A percentile compares a stretch with the other conserved stretches of the same genome.
Evolutionary conservation across 1,140 invertebrate genomes (phyloP).

Genomic region (Drosophila bipectinata): DNA sequence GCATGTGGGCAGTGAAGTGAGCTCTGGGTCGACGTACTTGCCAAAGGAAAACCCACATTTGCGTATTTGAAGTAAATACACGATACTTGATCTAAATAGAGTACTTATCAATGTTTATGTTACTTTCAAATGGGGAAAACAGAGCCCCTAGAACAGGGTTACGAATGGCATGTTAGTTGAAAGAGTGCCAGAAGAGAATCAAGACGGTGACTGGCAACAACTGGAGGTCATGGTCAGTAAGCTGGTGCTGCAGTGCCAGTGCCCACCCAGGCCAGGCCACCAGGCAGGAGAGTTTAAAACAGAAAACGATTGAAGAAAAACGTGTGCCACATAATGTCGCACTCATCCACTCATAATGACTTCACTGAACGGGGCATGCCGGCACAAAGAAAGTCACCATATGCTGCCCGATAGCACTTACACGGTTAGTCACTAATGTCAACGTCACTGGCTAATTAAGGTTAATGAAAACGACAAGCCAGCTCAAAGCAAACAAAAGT

Average conservation of each 20-base stretch:
- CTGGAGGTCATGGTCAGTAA: conserved; percentile 30
- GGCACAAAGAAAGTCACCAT: not conserved
- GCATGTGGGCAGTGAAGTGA: conserved; percentile 58
- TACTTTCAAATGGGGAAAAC: not conserved
- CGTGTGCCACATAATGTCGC: conserved; percentile 73
- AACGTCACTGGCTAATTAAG: conserved; percentile 72
- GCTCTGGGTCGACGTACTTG: conserved; percentile 72
- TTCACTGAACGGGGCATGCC: not conserved
- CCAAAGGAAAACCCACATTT: conserved; percentile 42
- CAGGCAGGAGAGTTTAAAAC: conserved; percentile 15
- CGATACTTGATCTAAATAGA: not conserved
- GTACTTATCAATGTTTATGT: not conserved
- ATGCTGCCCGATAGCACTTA: conserved; percentile 41
- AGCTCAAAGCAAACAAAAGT: conserved; percentile 17
- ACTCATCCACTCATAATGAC: conserved; percentile 53
- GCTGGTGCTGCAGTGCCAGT: not conserved
- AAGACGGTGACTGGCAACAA: conserved; percentile 20
- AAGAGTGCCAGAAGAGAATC: conserved; percentile 4
- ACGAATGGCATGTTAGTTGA: not conserved
- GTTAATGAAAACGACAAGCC: conserved; percentile 74
- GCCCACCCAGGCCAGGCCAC: not conserved
- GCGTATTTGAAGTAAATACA: not conserved
- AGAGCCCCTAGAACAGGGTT: not conserved
- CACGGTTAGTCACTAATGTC: conserved; percentile 47
- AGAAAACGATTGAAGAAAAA: conserved; percentile 40